Base-by-base conservation (phyloP, 2,113 vertebrate genomes). In the Oryzias melastigma region DNA sequence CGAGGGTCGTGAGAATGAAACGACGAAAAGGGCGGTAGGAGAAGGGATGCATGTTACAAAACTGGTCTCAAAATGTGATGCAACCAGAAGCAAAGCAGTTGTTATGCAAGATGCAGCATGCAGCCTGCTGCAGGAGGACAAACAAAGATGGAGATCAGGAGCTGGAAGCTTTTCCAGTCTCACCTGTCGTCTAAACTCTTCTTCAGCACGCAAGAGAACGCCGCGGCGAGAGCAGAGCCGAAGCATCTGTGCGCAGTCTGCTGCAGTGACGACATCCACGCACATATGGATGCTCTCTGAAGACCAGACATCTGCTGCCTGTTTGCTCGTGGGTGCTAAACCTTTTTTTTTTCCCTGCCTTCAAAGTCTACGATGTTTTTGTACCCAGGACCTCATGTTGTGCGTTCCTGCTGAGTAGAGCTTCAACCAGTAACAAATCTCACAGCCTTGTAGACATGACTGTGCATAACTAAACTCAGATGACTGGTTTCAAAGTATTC, bases 231-330 rank as follows among this genome's bases (percentile, higher is more conserved):
- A 52, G 48, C 53, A 60, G 65, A 65, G 53, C 46, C 19, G 60
- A 59, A 59, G 47, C 85, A 84, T 81, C 83, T 87, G 74, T 54
- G 57, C 61, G 27, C 55, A 45, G 58, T 77, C 74, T 67, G 73
- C 68, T 62, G 67, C 29, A 42, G 64, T 10, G 61, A 75, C 42
- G 62, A 82, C 53, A 43, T 66, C 59, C 69, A 59, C 46, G 62
- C 66, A 78, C 77, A 68, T 52, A 62, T 69, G 68, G 69, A 67
- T 66, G 58, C 45, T 14, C 62, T 70, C 58, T 45, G 51, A 57
- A 69, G 2, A 66, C 64, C 67, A 52, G 14, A 80, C 81, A 77
- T 81, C 78, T 83, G 81, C 56, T 68, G 14, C 49, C n/a, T 47
- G 79, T 74, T 79, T 59, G 45, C 49, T 70, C 68, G 64, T 25